phyloP scores from a whole-genome alignment of 2,888 invertebrate species.

The Aphidoletes aphidimyza region DNA sequence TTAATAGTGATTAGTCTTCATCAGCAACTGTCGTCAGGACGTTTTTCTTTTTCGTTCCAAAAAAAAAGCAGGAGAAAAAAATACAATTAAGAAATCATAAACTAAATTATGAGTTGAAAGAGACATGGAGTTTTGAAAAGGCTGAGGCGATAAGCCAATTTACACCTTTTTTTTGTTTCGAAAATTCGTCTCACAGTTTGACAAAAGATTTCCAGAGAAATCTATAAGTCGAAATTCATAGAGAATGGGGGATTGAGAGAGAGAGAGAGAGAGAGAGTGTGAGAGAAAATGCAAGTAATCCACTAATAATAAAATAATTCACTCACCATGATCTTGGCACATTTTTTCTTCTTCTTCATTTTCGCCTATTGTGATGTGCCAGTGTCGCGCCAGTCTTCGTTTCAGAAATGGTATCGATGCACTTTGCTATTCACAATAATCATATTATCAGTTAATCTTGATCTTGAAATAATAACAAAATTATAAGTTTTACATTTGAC shows the following conservation, averaged over 20 bases:
- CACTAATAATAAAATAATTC: constrained; percentile 1
- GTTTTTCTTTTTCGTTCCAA: background rate
- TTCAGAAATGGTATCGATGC: constrained; percentile 9
- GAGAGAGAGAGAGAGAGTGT: no score
- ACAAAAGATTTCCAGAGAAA: background rate
- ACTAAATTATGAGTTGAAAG: background rate
- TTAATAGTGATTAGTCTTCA: constrained; percentile 2
- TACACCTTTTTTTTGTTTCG: constrained; percentile 34
- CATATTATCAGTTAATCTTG: background rate
- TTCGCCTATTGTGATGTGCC: background rate
- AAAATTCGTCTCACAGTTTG: background rate
- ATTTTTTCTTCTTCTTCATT: background rate
- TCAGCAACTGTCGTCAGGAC: background rate
- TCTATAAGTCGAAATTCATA: background rate
- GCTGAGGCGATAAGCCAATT: background rate
- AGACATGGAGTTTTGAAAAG: background rate
- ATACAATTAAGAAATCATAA: background rate
- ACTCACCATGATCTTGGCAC: constrained; percentile 6
- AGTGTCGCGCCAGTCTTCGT: constrained; percentile 52
- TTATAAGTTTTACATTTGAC: constrained; percentile 9
- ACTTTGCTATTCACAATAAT: background rate
- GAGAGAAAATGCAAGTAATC: constrained; percentile 31
- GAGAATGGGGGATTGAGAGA: no score
- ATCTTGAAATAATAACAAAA: constrained; percentile 49
- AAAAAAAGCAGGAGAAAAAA: no score